Base-by-base conservation (phyloP, 2,888 invertebrate species). In the Galeruca laticollis region DNA sequence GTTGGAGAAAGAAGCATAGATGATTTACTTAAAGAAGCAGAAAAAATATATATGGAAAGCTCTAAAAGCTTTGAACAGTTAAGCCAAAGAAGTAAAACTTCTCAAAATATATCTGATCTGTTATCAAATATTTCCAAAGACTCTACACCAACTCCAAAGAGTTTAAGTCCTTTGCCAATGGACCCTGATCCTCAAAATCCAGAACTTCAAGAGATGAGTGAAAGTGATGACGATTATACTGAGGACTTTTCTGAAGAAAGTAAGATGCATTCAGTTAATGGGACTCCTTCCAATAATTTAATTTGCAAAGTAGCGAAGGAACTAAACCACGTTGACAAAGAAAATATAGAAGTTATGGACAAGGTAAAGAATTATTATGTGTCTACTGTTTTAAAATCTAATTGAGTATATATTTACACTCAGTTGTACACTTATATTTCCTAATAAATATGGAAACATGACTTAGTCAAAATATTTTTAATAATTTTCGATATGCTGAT, bases 21-120 rank as follows among this genome's bases (percentile, higher is more conserved):
- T 72, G 90, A 90, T 71, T 86, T 90, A 51, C 84, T 90, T 75
- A 87, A 86, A 72, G 89, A 90, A 78, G 89, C 89, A 1, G 89
- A 90, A 79, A 84, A 86, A 56, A 82, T 90, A 20, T 86, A 86
- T 68, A 80, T 84, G 73, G 85, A 86, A 61, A 86, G 86, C 73
- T 86, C 86, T 0, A 86, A 84, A 71, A 86, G 85, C 70, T 86
- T 86, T 73, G 86, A 86, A 72, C 85, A 86, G 75, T 74, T 86
- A 35, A 86, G 85, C 72, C 84, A 83, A 59, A 79, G 82, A 64
- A 86, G 86, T 11, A 83, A 82, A 75, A 84, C 85, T 2, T 85
- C 85, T 3, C 84, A 83, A 64, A 84, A 84, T 76, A 75, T 85
- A 64, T 82, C 82, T 10, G 83, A 84, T 40, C 75, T 84, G 31